These are phyloP conservation scores for Dicaeum eximium DNA, from an alignment of 2,113 vertebrate genomes.

Conservation along the genomic window DNA sequence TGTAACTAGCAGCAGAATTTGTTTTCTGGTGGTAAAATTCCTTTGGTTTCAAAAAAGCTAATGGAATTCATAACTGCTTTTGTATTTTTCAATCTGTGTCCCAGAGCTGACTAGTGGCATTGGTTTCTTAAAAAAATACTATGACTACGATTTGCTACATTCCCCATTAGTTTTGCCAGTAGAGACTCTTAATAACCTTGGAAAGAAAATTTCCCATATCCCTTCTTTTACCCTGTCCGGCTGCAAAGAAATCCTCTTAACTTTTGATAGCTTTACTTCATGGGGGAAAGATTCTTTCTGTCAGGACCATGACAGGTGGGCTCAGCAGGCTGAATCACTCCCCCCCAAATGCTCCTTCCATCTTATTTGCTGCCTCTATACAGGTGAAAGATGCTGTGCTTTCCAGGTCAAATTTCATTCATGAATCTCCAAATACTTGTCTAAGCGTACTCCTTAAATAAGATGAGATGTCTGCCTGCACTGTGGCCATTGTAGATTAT, in stretches of 20 bases:
- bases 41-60: conserved; percentile 17
- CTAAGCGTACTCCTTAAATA: not conserved
- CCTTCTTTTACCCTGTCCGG: not conserved
- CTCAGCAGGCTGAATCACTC: not conserved
- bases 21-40: not conserved
- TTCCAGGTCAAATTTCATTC: not conserved
- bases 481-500: not conserved
- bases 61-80: conserved; percentile 1
- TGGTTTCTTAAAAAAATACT: not conserved
- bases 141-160: not conserved
- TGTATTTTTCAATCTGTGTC: not conserved
- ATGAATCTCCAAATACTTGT: not conserved
- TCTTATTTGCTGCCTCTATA: not conserved
- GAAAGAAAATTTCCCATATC: not conserved
- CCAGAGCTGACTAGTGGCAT: not conserved
- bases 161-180: not conserved
- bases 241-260: not conserved
- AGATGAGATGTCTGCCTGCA: not conserved
- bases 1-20: not conserved
- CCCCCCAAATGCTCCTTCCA: not conserved
- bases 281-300: not conserved
- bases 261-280: not conserved
- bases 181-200: not conserved
- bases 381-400: not conserved
- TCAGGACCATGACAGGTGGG: not conserved